Evolutionary conservation across 2,888 invertebrate species (phyloP).

Genomic region (Clanis bilineata): DNA sequence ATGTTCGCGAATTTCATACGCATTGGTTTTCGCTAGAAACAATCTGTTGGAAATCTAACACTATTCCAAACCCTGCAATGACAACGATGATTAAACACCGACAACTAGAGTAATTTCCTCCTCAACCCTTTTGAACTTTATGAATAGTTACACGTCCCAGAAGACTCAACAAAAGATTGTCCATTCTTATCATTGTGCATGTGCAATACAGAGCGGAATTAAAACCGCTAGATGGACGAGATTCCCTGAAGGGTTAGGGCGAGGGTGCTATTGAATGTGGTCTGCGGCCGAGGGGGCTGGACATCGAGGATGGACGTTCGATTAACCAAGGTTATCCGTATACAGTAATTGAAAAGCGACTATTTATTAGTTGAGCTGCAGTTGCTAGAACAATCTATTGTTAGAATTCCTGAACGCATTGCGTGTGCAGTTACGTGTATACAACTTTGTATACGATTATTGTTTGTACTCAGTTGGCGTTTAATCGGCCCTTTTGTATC

Average conservation of each 20-base stretch:
- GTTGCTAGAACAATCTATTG: not conserved
- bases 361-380: constrained; percentile 6
- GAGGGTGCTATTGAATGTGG: constrained; percentile 71
- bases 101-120: not conserved
- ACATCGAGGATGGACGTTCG: constrained; percentile 34
- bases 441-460: no score
- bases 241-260: constrained; percentile 64
- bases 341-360: constrained; percentile 34
- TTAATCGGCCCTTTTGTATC: no score
- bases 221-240: constrained; percentile 53
- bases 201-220: constrained; percentile 57
- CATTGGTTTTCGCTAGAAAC: no score
- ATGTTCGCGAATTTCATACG: no score
- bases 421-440: not conserved
- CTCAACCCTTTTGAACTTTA: not conserved
- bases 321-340: constrained; percentile 48
- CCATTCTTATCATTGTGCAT: constrained; percentile 60
- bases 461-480: no score
- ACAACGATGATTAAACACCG: not conserved
- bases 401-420: not conserved
- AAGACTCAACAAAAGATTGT: constrained; percentile 35
- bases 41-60: not conserved
- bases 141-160: constrained; percentile 12
- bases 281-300: constrained; percentile 29
- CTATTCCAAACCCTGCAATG: not conserved